A percentile compares a stretch with the other conserved stretches of the same genome.
Conservation (phyloP, 2,888 invertebrate genomes). For the Hoplodrina blanda region DNA sequence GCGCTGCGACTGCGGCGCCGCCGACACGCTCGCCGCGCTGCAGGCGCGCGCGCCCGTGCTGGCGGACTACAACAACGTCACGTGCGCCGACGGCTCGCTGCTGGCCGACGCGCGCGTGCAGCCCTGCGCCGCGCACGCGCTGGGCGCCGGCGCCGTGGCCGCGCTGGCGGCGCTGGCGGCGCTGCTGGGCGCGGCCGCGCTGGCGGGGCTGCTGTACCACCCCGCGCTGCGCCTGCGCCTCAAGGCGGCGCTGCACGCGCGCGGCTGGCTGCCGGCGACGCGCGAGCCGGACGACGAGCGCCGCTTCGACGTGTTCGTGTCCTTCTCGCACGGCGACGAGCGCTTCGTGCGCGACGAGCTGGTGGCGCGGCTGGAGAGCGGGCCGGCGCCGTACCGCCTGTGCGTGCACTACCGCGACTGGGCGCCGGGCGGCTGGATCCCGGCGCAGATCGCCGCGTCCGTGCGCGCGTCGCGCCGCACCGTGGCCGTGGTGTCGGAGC, state of each 20-base stretch:
- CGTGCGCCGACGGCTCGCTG: conserved; percentile 9
- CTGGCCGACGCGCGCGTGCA: conserved; percentile 16
- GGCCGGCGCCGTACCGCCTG: conserved; percentile 75
- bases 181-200: conserved; percentile 42
- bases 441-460: conserved; percentile 62
- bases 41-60: background rate
- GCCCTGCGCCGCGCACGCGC: background rate
- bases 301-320: conserved; percentile 94
- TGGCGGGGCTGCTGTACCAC: conserved; percentile 48
- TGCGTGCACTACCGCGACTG: conserved; percentile 65
- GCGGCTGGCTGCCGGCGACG: conserved; percentile 50
- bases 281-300: conserved; percentile 61
- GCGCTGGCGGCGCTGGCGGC: background rate
- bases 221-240: conserved; percentile 51
- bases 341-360: conserved; percentile 92
- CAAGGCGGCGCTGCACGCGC: conserved; percentile 57
- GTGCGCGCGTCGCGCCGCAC: conserved; percentile 59
- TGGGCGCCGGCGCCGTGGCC: background rate
- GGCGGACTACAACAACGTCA: background rate
- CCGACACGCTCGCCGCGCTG: background rate
- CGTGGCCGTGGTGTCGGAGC: conserved; percentile 58
- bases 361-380: conserved; percentile 91
- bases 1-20: conserved; percentile 34
- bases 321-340: conserved; percentile 95
- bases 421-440: conserved; percentile 64